phyloP scores from a whole-genome alignment of 2,113 vertebrate species.

The Morphnarchus princeps region DNA sequence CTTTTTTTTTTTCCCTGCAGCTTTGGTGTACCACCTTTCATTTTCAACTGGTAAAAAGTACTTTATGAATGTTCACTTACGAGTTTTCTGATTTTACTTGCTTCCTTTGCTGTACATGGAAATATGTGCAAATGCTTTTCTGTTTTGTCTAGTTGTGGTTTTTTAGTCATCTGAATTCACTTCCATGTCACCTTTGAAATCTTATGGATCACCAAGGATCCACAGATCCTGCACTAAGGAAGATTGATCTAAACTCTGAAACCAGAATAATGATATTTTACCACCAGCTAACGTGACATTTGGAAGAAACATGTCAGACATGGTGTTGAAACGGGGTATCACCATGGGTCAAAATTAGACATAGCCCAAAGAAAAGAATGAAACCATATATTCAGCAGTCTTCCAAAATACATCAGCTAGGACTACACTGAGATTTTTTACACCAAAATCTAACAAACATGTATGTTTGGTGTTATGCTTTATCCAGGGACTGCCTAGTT shows the following conservation, averaged over 20 bases:
- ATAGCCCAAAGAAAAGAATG: neutral
- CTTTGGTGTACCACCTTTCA: neutral
- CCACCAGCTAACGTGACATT: neutral
- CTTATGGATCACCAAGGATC: neutral
- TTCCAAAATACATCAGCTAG: neutral
- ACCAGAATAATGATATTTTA: neutral
- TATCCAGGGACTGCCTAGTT: neutral
- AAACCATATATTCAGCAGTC: neutral
- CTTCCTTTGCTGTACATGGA: neutral
- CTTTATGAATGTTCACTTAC: neutral
- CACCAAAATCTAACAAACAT: neutral
- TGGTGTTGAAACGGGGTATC: neutral
- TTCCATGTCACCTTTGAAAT: neutral
- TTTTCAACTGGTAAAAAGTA: neutral
- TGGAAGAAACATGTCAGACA: neutral
- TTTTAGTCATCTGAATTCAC: neutral
- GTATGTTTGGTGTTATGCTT: neutral
- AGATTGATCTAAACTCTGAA: neutral
- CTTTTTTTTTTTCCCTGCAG: neutral
- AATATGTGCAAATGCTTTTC: neutral
- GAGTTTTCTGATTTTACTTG: neutral
- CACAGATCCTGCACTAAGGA: neutral
- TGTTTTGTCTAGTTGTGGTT: neutral
- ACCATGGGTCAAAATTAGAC: neutral
- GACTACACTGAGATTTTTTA: neutral